Conservation (phyloP, 2,797 vertebrate genomes). For the Gambusia yucatana region DNA sequence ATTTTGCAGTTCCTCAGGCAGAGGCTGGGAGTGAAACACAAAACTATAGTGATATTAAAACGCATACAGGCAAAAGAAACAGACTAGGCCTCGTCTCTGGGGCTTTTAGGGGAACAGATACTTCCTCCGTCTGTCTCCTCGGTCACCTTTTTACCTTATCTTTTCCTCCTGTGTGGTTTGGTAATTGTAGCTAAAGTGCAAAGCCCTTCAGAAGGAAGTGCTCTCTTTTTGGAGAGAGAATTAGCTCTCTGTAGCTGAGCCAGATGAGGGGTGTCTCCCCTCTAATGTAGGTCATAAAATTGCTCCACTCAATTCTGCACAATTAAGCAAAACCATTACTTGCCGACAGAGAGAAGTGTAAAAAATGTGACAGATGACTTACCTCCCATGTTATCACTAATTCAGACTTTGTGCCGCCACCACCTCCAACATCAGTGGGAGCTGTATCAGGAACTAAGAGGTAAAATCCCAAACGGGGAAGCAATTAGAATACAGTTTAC, state of each 20-base stretch:
- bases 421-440: constrained; percentile 93
- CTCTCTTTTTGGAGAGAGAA: constrained; percentile 61
- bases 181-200: constrained; percentile 62
- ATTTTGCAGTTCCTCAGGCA: constrained; percentile 94
- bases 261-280: constrained; percentile 48
- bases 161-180: constrained; percentile 36
- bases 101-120: constrained; percentile 29
- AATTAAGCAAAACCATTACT: constrained; percentile 83
- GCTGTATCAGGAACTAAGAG: constrained; percentile 90
- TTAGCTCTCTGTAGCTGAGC: constrained; percentile 55
- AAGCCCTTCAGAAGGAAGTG: constrained; percentile 54
- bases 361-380: constrained; percentile 84
- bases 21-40: constrained; percentile 88
- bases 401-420: constrained; percentile 95
- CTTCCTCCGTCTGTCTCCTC: constrained; percentile 5
- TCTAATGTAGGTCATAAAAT: constrained; percentile 75
- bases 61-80: constrained; percentile 80
- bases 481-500: constrained; percentile 69
- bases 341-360: constrained; percentile 66
- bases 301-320: constrained; percentile 79
- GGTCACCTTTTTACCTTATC: constrained; percentile 38
- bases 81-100: constrained; percentile 67
- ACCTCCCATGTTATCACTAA: constrained; percentile 99
- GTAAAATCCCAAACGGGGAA: constrained; percentile 71
- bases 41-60: constrained; percentile 90